Base-by-base conservation (phyloP, 2,888 invertebrate genomes). In the Mythimna lalbum region DNA sequence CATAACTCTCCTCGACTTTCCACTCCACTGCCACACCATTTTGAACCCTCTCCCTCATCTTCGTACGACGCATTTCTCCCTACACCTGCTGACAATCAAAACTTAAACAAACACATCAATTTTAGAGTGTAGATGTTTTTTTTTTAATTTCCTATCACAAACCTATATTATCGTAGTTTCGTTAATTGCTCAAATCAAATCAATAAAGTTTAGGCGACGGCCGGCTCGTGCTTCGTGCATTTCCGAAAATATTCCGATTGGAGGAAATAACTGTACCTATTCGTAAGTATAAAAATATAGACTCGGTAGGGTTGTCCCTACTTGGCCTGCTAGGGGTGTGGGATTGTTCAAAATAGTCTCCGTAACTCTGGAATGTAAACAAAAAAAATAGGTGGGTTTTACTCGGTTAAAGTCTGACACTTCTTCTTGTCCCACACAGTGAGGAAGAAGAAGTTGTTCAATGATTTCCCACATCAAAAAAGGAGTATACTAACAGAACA, bases 1-100 rank as follows among this genome's bases (percentile, higher is more conserved):
- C 90, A 92, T 93, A 91, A 93, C 89, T 92, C 91, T 93, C 88
- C 76, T 74, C 74, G 72, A 77, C 88, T 87, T 87, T 86, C 82
- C 78, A 76, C 81, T 70, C 72, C 75, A 65, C 27, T 71, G 72
- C 63, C 74, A 78, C 63, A 67, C 83, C 47, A 88, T 78, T 78
- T 50, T 84, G 43, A 76, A 84, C 88, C 82, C 74, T 87, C 6
- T 31, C 50, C 17, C 7, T 36, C 63, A 74, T 65, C 2, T 1
- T 21, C 14, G 14, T 73, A 73, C 36, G 31, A 67, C 27, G 14
- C 50, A 53, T 47, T 76, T 80, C 61, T 27, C 63, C 67, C 39
- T 79, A 64, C 62, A 63, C 31, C 21, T 43, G 21, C 4, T 12
- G 60, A 69, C 63, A 68, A 74, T 76, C 66, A 80, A 76, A 62